Percentiles rank a stretch among this genome's conserved stretches.
These are phyloP conservation scores for Cydia fagiglandana DNA, from an alignment of 1,140 invertebrate genomes.

Conservation along the genomic window DNA sequence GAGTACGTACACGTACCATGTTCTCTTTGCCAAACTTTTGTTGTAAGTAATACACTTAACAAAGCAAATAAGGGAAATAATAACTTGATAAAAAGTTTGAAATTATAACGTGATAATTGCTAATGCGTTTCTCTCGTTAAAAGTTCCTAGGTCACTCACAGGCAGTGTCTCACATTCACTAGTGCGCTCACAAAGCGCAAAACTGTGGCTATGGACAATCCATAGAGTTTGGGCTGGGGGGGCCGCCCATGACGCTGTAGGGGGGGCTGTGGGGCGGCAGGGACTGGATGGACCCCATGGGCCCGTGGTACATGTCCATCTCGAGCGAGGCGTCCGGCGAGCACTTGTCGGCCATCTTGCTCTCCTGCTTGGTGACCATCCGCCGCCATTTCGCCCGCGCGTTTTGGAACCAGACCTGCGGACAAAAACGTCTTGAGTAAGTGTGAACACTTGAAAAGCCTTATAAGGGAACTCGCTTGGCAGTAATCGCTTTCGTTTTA, in stretches of 20 bases:
- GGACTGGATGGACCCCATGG: constrained; percentile 77
- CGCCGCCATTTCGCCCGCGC: constrained; percentile 97
- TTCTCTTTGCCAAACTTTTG: too few relatives aligned
- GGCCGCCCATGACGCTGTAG: constrained; percentile 74
- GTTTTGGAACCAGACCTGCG: constrained; percentile 99
- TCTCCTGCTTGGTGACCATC: constrained; percentile 93
- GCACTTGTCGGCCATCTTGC: constrained; percentile 84
- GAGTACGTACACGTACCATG: too few relatives aligned
- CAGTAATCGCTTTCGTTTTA: neutral
- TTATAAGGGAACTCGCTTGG: neutral
- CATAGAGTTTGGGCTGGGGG: constrained; percentile 74
- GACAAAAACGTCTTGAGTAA: constrained; percentile 59
- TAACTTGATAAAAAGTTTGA: too few relatives aligned
- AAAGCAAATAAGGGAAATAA: too few relatives aligned
- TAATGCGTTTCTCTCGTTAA: neutral
- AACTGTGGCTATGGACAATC: constrained; percentile 75
- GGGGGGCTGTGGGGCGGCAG: constrained; percentile 74
- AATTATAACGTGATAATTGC: too few relatives aligned
- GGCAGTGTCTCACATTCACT: constrained; percentile 42
- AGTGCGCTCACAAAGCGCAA: constrained; percentile 72
- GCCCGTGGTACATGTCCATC: constrained; percentile 80
- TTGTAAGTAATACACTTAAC: too few relatives aligned
- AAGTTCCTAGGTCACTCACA: constrained; percentile 40
- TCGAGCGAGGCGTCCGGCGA: constrained; percentile 80
- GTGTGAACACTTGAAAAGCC: constrained; percentile 28